A percentile compares a stretch with the other conserved stretches of the same genome.
phyloP scores from a whole-genome alignment of 2,797 vertebrate genomes.

The Siniperca undulata region DNA sequence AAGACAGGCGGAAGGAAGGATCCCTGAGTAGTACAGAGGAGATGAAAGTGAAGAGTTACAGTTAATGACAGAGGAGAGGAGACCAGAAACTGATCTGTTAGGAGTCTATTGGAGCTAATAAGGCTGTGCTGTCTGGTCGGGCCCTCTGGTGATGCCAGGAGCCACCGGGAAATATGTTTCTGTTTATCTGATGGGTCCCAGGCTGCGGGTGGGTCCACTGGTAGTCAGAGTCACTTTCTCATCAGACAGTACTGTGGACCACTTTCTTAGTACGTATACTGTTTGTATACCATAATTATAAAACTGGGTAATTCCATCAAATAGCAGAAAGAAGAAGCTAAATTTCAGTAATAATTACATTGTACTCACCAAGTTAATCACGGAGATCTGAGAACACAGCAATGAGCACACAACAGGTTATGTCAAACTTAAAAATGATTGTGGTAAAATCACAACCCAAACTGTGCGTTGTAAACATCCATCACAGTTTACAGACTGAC shows the following conservation, averaged over 20 bases:
- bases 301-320: too few species aligned
- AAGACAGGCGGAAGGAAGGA: conserved; percentile 67
- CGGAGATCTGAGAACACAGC: too few species aligned
- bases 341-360: neutral
- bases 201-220: neutral
- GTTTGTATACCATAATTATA: neutral
- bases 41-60: conserved; percentile 73
- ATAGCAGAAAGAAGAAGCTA: neutral
- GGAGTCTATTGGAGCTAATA: conserved; percentile 42
- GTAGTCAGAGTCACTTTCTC: neutral
- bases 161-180: conserved; percentile 38
- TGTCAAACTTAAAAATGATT: too few species aligned
- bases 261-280: neutral
- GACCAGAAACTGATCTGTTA: conserved; percentile 47
- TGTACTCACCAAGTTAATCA: too few species aligned
- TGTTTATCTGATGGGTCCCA: conserved; percentile 37
- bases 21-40: conserved; percentile 59
- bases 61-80: conserved; percentile 63
- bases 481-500: too few species aligned
- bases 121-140: conserved; percentile 15
- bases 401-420: too few species aligned
- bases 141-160: conserved; percentile 19
- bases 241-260: neutral
- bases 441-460: too few species aligned
- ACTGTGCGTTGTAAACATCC: too few species aligned